Evolutionary conservation across 1,140 invertebrate species (phyloP).

Genomic region (Euwallacea similis): DNA sequence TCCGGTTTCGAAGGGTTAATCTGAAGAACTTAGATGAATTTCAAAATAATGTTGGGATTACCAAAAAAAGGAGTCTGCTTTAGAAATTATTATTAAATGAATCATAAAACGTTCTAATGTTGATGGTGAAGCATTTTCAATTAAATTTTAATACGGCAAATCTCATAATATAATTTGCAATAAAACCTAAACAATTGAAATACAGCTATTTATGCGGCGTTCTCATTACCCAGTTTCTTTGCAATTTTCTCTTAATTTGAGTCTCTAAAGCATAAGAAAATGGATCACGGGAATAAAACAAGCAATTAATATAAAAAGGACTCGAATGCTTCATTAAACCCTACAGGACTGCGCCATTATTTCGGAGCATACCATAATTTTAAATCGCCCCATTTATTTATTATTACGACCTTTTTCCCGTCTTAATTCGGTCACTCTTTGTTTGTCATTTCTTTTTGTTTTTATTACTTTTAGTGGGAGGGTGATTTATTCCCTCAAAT

Average conservation of each 20-base stretch:
- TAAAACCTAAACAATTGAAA: no score
- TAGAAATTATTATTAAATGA: no score
- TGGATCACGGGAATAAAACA: not conserved
- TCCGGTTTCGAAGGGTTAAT: no score
- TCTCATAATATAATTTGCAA: no score
- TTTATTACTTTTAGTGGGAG: no score
- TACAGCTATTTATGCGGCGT: not conserved
- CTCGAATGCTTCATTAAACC: not conserved
- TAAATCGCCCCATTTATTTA: constrained; percentile 2
- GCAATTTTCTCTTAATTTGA: not conserved
- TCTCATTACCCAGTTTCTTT: not conserved
- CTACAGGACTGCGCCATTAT: not conserved
- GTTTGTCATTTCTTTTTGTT: not conserved
- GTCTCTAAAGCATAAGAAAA: not conserved
- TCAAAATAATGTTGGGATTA: no score
- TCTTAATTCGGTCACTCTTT: not conserved
- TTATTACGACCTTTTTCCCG: not conserved
- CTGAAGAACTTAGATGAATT: no score
- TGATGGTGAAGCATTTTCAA: no score
- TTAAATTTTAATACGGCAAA: no score
- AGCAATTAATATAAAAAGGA: constrained; percentile 3
- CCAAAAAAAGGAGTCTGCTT: no score
- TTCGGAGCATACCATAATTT: not conserved
- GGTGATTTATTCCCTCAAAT: no score
- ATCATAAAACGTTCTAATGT: no score